These are phyloP conservation scores for Fragum fragum DNA, from an alignment of 2,888 invertebrate species.

Conservation along the genomic window DNA sequence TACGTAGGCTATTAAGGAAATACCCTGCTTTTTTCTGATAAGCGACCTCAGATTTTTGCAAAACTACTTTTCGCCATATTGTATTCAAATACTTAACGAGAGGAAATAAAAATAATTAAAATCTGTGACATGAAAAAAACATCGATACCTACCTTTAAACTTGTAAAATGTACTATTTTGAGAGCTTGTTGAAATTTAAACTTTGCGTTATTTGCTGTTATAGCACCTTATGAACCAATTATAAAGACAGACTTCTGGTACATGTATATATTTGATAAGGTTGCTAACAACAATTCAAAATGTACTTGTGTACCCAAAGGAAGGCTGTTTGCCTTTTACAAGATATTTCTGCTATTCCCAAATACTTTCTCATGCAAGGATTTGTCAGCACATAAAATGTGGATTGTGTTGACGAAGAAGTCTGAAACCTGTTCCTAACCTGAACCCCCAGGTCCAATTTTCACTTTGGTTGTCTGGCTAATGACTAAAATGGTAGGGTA, in stretches of 20 bases:
- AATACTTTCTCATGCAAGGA: conserved; percentile 6
- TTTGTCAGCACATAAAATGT: conserved; percentile 6
- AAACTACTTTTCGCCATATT: no score
- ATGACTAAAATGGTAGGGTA: conserved; percentile 14
- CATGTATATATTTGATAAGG: conserved; percentile 2
- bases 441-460: conserved; percentile 22
- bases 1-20: no score
- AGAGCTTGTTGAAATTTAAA: background rate
- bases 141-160: no score
- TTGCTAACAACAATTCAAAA: conserved; percentile 1
- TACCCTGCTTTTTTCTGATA: no score
- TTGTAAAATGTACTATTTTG: conserved; percentile 6
- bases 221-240: conserved; percentile 3
- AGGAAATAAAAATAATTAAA: no score
- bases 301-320: background rate
- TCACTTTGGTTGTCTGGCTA: conserved; percentile 14
- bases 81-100: no score
- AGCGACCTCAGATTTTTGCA: no score
- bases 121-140: no score
- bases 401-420: background rate
- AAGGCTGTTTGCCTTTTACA: background rate
- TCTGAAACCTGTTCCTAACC: conserved; percentile 15
- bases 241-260: conserved; percentile 2
- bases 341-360: background rate
- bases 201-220: conserved; percentile 1